phyloP scores from a whole-genome alignment of 2,888 invertebrate species.

The Lasioglossum calceatum region DNA sequence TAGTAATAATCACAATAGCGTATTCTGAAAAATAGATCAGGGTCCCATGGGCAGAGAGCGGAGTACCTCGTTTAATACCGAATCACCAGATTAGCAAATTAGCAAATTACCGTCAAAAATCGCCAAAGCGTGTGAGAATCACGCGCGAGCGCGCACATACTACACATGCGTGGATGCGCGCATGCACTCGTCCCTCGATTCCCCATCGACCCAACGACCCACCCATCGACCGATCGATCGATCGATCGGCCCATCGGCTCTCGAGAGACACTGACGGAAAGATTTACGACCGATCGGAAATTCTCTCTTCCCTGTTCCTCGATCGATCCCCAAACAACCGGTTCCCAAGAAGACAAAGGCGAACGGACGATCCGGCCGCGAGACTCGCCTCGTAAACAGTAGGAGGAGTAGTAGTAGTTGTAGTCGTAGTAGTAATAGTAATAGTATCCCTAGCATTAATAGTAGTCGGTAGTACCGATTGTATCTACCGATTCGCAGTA shows the following conservation, averaged over 20 bases:
- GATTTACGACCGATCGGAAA: constrained; percentile 23
- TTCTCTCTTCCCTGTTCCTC: neutral
- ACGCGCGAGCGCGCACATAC: neutral
- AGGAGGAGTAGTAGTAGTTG: constrained; percentile 12
- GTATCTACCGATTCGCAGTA: constrained; percentile 27
- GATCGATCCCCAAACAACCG: constrained; percentile 3
- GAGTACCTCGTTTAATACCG: constrained; percentile 65
- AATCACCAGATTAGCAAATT: constrained; percentile 13
- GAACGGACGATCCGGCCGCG: constrained; percentile 10
- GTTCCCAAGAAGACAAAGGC: neutral
- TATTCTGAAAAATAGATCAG: constrained; percentile 84
- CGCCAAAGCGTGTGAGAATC: neutral
- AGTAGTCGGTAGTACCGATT: constrained; percentile 28
- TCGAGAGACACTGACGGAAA: neutral
- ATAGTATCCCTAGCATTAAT: constrained; percentile 40
- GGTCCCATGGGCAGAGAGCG: constrained; percentile 82
- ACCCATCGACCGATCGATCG: neutral
- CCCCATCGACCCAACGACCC: neutral
- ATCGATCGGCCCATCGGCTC: neutral
- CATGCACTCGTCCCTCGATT: neutral
- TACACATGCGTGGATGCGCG: neutral
- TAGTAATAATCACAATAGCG: constrained; percentile 84
- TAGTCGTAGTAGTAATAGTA: constrained; percentile 41
- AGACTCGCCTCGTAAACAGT: constrained; percentile 15
- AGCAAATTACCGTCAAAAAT: neutral